These are phyloP conservation scores for Dryas iulia DNA, from an alignment of 1,140 invertebrate species.

Conservation along the genomic window DNA sequence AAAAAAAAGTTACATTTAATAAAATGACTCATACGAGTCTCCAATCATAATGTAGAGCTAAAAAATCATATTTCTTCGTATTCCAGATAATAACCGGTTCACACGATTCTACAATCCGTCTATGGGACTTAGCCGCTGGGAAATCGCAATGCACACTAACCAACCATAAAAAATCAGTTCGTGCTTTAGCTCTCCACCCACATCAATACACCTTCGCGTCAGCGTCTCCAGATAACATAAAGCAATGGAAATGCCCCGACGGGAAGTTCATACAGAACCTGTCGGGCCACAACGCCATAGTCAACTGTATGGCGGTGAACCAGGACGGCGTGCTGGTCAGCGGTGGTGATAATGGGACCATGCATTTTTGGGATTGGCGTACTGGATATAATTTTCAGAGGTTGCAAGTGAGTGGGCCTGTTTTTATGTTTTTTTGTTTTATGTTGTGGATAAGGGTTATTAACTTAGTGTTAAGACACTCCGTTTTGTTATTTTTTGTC, in stretches of 20 bases:
- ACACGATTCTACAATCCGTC: slow-evolving; percentile 92
- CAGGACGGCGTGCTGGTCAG: slow-evolving; percentile 97
- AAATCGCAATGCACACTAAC: slow-evolving; percentile 97
- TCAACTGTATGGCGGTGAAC: slow-evolving; percentile 98
- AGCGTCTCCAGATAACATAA: slow-evolving; percentile 99
- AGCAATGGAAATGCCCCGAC: slow-evolving; percentile 99
- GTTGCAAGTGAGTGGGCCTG: slow-evolving; percentile 82
- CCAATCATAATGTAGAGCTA: too few species aligned
- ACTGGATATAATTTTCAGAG: slow-evolving; percentile 99
- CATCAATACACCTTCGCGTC: slow-evolving; percentile 97
- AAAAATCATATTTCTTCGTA: background rate
- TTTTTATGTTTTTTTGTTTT: too few species aligned
- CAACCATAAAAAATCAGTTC: slow-evolving; percentile 99
- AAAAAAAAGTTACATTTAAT: too few species aligned
- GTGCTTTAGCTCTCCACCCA: slow-evolving; percentile 95
- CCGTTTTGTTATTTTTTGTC: too few species aligned
- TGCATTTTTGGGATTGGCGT: slow-evolving; percentile 99
- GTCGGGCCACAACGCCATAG: slow-evolving; percentile 97
- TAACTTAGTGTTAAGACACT: too few species aligned
- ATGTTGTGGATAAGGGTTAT: too few species aligned
- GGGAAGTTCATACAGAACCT: slow-evolving; percentile 99
- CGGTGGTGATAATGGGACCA: slow-evolving; percentile 99
- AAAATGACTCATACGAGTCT: too few species aligned
- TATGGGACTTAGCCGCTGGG: slow-evolving; percentile 98
- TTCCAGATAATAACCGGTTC: slow-evolving; percentile 88